A percentile compares a stretch with the other conserved stretches of the same genome.
Conservation (phyloP, 2,888 invertebrate genomes). For the Syritta pipiens region DNA sequence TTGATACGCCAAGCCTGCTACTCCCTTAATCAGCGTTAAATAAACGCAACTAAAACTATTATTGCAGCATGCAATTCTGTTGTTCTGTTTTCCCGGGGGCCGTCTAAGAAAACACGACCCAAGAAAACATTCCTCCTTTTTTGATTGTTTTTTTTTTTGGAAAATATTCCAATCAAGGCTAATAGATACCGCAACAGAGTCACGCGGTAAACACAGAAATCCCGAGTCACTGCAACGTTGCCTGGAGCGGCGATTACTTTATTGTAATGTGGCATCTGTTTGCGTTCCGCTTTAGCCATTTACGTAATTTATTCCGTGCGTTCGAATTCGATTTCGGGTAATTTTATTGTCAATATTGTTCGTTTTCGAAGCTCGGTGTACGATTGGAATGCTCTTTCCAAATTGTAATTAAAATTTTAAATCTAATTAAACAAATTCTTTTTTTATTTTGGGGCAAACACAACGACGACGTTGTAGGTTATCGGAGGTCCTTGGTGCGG, state of each 20-base stretch:
- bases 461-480: slow-evolving; percentile 8
- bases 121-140: no score
- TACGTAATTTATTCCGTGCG: slow-evolving; percentile 42
- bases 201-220: slow-evolving; percentile 45
- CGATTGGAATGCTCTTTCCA: slow-evolving; percentile 12
- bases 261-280: slow-evolving; percentile 58
- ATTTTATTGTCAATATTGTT: slow-evolving; percentile 45
- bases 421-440: slow-evolving; percentile 51
- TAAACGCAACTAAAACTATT: slow-evolving; percentile 36
- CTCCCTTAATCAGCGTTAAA: slow-evolving; percentile 53
- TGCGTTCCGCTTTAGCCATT: slow-evolving; percentile 29
- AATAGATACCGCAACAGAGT: slow-evolving; percentile 29
- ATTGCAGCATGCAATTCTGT: slow-evolving; percentile 31
- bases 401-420: slow-evolving; percentile 58
- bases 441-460: no score
- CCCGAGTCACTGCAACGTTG: slow-evolving; percentile 21
- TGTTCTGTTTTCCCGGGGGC: no score
- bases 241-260: slow-evolving; percentile 42
- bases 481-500: slow-evolving; percentile 28
- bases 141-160: no score
- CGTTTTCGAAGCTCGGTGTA: slow-evolving; percentile 3
- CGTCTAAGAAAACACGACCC: no score
- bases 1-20: slow-evolving; percentile 47
- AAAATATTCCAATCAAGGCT: slow-evolving; percentile 31
- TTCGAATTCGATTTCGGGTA: slow-evolving; percentile 23